These are phyloP conservation scores for Epinotia demarniana DNA, from an alignment of 2,888 invertebrate genomes.

Conservation along the genomic window DNA sequence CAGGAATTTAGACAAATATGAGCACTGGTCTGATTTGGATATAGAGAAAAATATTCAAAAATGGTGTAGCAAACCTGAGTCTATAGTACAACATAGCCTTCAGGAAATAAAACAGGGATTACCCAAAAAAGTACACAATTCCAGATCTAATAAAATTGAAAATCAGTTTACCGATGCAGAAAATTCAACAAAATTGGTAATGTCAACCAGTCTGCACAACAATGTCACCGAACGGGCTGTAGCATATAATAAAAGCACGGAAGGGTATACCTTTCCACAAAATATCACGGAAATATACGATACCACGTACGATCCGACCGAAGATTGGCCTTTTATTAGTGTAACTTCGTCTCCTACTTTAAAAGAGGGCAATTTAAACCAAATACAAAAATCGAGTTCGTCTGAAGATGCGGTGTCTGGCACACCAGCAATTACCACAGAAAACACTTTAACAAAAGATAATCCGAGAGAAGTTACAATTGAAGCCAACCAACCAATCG, in stretches of 20 bases:
- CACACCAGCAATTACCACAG: background rate
- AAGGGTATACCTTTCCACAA: background rate
- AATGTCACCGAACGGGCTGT: background rate
- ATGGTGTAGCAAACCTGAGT: conserved; percentile 51
- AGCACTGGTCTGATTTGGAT: conserved; percentile 48
- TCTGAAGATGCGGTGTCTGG: background rate
- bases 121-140: conserved; percentile 13
- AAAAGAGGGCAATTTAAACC: background rate
- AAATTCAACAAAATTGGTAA: background rate
- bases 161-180: background rate
- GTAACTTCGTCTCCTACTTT: background rate
- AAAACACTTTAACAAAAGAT: background rate
- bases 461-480: background rate
- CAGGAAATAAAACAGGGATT: conserved; percentile 50
- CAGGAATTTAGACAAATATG: conserved; percentile 46
- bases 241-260: background rate
- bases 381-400: background rate
- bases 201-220: too few species aligned
- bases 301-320: background rate
- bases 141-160: background rate
- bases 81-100: conserved; percentile 52
- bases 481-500: background rate
- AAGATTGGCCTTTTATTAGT: conserved; percentile 9
- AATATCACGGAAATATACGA: background rate
- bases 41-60: conserved; percentile 51